Percentiles rank a stretch among this genome's conserved stretches.
Conservation (phyloP, 2,113 vertebrate species). For the Pangasianodon gigas region DNA sequence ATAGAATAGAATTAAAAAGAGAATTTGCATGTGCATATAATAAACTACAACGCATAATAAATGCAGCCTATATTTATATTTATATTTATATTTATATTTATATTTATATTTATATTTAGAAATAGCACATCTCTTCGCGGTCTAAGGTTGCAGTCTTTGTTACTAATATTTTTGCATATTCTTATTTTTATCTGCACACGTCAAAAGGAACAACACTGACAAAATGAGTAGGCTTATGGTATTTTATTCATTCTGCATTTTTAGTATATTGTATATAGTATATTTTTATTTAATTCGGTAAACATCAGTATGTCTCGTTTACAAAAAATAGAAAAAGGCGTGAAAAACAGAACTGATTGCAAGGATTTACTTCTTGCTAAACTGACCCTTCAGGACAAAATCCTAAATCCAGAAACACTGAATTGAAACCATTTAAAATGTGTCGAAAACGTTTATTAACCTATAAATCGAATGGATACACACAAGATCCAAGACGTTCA, state of each 20-base stretch:
- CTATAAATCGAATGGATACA: not conserved
- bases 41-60: not conserved
- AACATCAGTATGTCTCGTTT: not conserved
- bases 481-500: not conserved
- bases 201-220: not conserved
- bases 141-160: not conserved
- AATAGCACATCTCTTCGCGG: not conserved
- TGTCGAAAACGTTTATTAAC: not conserved
- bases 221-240: not conserved
- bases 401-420: not conserved
- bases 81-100: not conserved
- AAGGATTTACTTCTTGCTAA: not conserved
- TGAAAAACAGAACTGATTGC: not conserved
- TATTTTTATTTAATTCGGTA: not conserved
- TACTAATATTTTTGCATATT: not conserved
- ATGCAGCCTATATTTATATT: too few species aligned
- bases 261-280: not conserved
- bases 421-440: not conserved
- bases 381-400: not conserved
- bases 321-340: not conserved
- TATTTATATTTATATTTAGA: not conserved
- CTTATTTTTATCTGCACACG: not conserved
- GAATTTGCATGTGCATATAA: not conserved
- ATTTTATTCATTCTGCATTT: not conserved
- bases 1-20: not conserved